Evolutionary conservation across 2,113 vertebrate species (phyloP).

Genomic region (Calidris pygmaea): DNA sequence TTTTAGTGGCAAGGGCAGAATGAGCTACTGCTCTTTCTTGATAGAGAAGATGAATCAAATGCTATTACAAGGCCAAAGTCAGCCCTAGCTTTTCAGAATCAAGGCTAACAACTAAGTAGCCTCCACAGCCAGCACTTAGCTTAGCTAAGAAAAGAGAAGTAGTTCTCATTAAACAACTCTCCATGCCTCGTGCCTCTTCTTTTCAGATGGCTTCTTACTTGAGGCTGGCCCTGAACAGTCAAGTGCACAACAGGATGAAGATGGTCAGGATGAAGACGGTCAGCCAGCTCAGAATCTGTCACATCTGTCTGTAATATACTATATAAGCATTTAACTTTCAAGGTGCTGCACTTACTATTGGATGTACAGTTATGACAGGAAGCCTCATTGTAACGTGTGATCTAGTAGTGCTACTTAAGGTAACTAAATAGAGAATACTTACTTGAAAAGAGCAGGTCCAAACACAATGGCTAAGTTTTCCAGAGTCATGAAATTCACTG

Average conservation of each 20-base stretch:
- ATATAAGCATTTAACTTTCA: neutral
- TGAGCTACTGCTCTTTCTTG: neutral
- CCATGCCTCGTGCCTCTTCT: neutral
- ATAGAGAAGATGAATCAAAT: neutral
- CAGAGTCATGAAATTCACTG: conserved; percentile 81
- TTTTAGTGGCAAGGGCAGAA: neutral
- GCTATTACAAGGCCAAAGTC: neutral
- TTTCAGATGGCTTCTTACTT: neutral
- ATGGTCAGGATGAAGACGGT: neutral
- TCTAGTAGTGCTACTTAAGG: neutral
- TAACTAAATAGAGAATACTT: neutral
- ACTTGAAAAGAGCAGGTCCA: conserved; percentile 81
- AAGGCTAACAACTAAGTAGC: neutral
- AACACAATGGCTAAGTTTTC: conserved; percentile 82
- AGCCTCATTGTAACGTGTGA: neutral
- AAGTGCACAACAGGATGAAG: neutral
- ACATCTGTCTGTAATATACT: neutral
- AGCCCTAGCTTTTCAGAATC: neutral
- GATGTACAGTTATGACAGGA: neutral
- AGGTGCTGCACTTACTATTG: neutral
- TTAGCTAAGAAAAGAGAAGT: neutral
- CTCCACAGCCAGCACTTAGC: neutral
- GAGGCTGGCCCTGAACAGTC: neutral
- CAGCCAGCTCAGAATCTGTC: neutral
- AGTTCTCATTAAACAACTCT: neutral